Evolutionary conservation across 2,113 vertebrate genomes (phyloP), one percentile per base, ranked within the genome.

Genomic region (Antechinus stuartii): DNA sequence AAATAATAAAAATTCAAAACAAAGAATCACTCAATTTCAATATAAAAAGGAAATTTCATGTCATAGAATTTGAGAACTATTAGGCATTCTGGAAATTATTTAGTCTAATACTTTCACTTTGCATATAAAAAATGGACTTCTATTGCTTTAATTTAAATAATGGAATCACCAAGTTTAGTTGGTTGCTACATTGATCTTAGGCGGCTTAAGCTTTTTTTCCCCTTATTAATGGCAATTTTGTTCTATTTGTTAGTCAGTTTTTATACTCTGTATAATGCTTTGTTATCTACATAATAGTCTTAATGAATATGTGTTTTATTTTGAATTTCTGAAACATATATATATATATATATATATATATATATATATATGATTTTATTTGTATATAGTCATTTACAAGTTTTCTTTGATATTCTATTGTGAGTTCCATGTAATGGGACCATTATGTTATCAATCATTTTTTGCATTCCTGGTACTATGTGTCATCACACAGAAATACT

Each of bases 201-300:
- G 25, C 27, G 25, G 35, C 68, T 95, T 93, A 55, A 0, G 3
- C 76, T 94, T 90, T 52, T 24, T 5, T 94, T 8, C 7, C 7
- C 49, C 49, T 10, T 27, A 52, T 56, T 55, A 26, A 26, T 91
- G 12, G 6, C 23, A 53, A n/a, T 42, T 0, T 52, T 89, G 22
- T 23, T 93, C 16, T 91, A 46, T 3, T 94, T 94, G 30, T 93
- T 55, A 50, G 2, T 95, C 93, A 92, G 2, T 94, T 68, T 35
- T 22, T 6, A 24, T 93, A 95, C 30, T 0, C 7, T 30, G 8
- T 46, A 94, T 57, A 90, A 42, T 55, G 30, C 8, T 25, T 8
- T 42, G 91, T 4, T 26, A 84, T 22, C 10, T 1, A 76, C 7
- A 0, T 42, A 30, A 0, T 92, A 54, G 93, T 11, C 26, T 92